phyloP scores from a whole-genome alignment of 2,113 vertebrate species.

The Chroicocephalus ridibundus region DNA sequence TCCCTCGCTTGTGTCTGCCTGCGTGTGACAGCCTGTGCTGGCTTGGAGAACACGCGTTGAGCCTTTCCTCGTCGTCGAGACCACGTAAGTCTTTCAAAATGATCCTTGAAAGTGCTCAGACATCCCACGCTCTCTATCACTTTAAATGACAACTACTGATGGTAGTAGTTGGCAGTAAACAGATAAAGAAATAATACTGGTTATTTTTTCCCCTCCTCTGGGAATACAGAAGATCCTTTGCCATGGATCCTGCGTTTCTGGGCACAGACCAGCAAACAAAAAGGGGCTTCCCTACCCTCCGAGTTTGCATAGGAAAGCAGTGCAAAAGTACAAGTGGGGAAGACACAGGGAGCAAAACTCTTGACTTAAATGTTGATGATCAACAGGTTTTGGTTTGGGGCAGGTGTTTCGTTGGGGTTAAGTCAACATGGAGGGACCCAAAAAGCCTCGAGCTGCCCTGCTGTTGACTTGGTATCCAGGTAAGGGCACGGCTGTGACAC shows the following conservation, averaged over 20 bases:
- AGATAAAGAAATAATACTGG: not conserved
- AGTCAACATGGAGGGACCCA: accelerated
- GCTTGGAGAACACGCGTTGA: accelerated
- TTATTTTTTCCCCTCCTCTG: accelerated
- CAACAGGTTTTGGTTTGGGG: not conserved
- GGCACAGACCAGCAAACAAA: not conserved
- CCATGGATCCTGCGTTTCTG: not conserved
- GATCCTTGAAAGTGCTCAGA: not conserved
- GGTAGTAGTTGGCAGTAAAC: not conserved
- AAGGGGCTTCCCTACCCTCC: accelerated
- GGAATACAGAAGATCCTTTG: not conserved
- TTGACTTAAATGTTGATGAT: not conserved
- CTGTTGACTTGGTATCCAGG: not conserved
- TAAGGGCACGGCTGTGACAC: accelerated
- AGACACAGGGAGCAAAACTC: accelerated
- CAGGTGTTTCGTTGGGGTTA: no score
- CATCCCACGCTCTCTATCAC: not conserved
- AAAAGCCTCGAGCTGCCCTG: accelerated
- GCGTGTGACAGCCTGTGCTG: not conserved
- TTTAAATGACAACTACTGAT: not conserved
- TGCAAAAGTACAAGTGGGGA: not conserved
- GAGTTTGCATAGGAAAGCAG: not conserved
- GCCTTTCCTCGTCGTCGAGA: accelerated
- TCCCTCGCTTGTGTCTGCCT: not conserved
- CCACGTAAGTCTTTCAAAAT: not conserved